These are phyloP conservation scores for Pristionchus exspectatus DNA, from an alignment of 2,888 invertebrate genomes.

Conservation along the genomic window DNA sequence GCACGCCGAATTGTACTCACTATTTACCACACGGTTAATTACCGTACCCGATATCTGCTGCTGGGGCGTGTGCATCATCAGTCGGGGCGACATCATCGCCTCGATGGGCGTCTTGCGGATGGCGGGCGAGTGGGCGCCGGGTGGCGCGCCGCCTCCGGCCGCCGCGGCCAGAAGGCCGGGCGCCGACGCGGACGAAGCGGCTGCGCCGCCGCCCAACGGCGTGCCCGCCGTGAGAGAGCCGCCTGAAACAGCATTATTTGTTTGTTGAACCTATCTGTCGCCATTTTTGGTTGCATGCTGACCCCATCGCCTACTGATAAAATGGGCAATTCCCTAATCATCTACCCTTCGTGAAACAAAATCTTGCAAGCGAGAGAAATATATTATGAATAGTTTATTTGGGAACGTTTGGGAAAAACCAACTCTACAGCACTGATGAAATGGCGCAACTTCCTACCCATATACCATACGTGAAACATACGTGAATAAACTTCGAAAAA, in stretches of 20 bases:
- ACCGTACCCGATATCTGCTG: background rate
- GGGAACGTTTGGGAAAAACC: too few relatives aligned
- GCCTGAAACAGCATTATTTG: background rate
- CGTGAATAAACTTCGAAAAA: too few relatives aligned
- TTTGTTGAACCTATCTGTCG: background rate
- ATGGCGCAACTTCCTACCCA: background rate
- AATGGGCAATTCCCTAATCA: too few relatives aligned
- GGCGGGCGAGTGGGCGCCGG: background rate
- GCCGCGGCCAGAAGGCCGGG: background rate
- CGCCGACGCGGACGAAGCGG: background rate
- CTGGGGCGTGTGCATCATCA: background rate
- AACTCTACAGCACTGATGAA: too few relatives aligned
- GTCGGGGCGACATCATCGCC: slow-evolving; percentile 15
- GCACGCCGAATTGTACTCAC: too few relatives aligned
- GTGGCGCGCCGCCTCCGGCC: background rate
- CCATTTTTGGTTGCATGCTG: too few relatives aligned
- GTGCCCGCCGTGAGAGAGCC: slow-evolving; percentile 28
- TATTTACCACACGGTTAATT: too few relatives aligned
- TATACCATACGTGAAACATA: too few relatives aligned
- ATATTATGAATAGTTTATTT: too few relatives aligned
- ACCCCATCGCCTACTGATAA: too few relatives aligned
- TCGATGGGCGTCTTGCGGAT: background rate
- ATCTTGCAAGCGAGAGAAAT: too few relatives aligned
- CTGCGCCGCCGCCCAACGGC: background rate
- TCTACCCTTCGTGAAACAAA: too few relatives aligned